Evolutionary conservation across 2,797 vertebrate genomes (phyloP).

Genomic region (Epinephelus malabaricus): DNA sequence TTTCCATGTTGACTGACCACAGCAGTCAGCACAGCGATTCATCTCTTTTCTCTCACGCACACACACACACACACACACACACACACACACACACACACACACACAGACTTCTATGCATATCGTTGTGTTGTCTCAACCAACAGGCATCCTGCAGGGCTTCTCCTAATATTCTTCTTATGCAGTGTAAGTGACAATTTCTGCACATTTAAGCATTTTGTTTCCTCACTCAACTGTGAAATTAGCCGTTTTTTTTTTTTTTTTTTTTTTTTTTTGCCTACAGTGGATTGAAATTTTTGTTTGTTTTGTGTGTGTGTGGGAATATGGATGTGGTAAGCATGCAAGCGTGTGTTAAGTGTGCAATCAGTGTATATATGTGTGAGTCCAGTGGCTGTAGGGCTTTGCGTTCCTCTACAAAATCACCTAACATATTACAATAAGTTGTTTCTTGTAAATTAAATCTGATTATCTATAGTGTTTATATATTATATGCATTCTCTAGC

Average conservation of each 20-base stretch:
- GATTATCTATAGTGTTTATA: slow-evolving; percentile 44
- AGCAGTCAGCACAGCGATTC: slow-evolving; percentile 41
- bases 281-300: slow-evolving; percentile 61
- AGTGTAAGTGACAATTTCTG: slow-evolving; percentile 76
- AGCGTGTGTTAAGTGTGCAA: slow-evolving; percentile 27
- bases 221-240: slow-evolving; percentile 79
- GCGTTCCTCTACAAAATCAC: slow-evolving; percentile 22
- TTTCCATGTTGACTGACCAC: slow-evolving; percentile 63
- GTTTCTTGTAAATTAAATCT: slow-evolving; percentile 41
- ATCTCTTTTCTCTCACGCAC: slow-evolving; percentile 22
- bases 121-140: slow-evolving; percentile 36
- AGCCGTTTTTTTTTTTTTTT: slow-evolving; percentile 65
- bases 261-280: slow-evolving; percentile 62
- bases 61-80: slow-evolving; percentile 5
- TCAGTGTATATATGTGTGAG: not conserved
- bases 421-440: slow-evolving; percentile 23
- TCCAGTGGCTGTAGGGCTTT: slow-evolving; percentile 20
- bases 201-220: slow-evolving; percentile 82
- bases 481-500: slow-evolving; percentile 19
- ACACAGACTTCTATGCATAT: slow-evolving; percentile 20
- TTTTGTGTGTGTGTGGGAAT: slow-evolving; percentile 14
- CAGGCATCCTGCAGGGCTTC: slow-evolving; percentile 51
- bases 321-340: slow-evolving; percentile 24
- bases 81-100: slow-evolving; percentile 18
- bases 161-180: slow-evolving; percentile 55